Conservation (phyloP, 2,888 invertebrate genomes). For the Smittia sp. region DNA sequence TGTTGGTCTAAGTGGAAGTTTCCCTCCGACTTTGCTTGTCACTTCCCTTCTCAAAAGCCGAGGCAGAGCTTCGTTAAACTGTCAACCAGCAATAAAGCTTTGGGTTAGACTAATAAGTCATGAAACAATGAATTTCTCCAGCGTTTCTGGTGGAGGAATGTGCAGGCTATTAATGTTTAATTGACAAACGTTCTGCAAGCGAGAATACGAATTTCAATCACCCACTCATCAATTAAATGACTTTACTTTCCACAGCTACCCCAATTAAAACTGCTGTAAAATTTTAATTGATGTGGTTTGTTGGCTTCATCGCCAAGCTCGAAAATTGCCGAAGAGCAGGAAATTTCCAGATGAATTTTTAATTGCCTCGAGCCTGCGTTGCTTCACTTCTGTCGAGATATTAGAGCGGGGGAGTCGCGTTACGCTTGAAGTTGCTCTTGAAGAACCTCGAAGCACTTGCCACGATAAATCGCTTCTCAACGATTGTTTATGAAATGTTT, state of each 20-base stretch:
- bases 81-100: not conserved
- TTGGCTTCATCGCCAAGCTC: not conserved
- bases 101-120: no score
- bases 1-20: no score
- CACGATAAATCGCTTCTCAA: not conserved
- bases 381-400: not conserved
- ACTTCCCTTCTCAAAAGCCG: not conserved
- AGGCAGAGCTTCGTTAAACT: not conserved
- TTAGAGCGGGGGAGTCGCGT: not conserved
- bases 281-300: conserved; percentile 27
- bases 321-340: not conserved
- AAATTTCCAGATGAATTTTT: not conserved
- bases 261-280: not conserved
- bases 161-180: no score
- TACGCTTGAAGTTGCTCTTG: not conserved
- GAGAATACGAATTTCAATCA: not conserved
- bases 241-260: not conserved
- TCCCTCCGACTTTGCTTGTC: not conserved
- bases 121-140: no score
- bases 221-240: not conserved
- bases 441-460: not conserved
- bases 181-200: no score
- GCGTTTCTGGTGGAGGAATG: no score
- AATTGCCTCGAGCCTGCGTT: not conserved
- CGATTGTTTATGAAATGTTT: conserved; percentile 21